Percentiles rank a stretch among this genome's conserved stretches.
These are phyloP conservation scores for Anarrhichthys ocellatus DNA, from an alignment of 2,113 vertebrate genomes.

Conservation along the genomic window DNA sequence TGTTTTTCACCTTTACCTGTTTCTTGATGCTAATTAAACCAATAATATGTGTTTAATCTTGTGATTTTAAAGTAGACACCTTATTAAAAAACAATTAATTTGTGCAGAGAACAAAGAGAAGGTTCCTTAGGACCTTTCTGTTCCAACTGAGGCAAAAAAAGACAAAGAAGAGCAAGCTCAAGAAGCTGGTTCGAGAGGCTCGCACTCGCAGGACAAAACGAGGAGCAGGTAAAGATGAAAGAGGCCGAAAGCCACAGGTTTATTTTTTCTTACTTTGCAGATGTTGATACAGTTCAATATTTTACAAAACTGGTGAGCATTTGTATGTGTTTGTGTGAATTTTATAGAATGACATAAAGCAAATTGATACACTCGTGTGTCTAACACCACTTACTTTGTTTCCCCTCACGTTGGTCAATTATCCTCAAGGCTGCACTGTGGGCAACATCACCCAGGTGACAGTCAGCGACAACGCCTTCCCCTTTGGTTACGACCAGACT, in stretches of 20 bases:
- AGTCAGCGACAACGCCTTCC: slow-evolving; percentile 65
- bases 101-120: slow-evolving; percentile 49
- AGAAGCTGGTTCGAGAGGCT: slow-evolving; percentile 46
- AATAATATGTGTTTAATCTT: neutral
- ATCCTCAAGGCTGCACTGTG: slow-evolving; percentile 48
- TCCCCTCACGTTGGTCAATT: neutral
- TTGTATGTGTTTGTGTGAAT: neutral
- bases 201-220: neutral
- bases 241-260: neutral
- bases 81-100: neutral
- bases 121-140: slow-evolving; percentile 63
- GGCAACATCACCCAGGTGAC: slow-evolving; percentile 68
- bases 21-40: neutral
- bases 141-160: slow-evolving; percentile 30
- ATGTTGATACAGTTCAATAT: neutral
- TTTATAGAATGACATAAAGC: neutral
- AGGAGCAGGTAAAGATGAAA: slow-evolving; percentile 56
- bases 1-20: neutral
- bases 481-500: slow-evolving; percentile 61
- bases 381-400: neutral
- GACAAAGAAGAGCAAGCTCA: slow-evolving; percentile 55
- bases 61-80: neutral
- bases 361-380: neutral
- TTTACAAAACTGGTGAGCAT: neutral
- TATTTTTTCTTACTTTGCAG: neutral